Percentiles rank a stretch among this genome's conserved stretches.
phyloP scores from a whole-genome alignment of 2,888 invertebrate species.

The Sesamia inferens region DNA sequence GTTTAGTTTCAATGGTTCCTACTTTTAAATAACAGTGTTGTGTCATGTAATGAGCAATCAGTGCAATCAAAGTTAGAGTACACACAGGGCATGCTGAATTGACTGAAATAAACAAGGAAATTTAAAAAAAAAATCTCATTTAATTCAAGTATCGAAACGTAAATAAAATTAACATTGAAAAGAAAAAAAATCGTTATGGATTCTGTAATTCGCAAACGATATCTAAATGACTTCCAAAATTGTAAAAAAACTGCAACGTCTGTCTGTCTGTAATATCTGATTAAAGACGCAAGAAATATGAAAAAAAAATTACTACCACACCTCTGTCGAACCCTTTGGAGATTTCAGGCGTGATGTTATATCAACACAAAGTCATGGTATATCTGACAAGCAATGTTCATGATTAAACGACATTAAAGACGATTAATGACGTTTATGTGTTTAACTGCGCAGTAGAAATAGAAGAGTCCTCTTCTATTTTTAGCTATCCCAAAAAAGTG shows the following conservation, averaged over 20 bases:
- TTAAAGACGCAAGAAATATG: neutral
- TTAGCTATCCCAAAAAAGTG: too few relatives aligned
- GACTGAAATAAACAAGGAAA: neutral
- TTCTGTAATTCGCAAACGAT: too few relatives aligned
- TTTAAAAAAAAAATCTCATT: neutral
- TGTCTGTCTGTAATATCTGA: neutral
- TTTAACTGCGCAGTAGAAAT: too few relatives aligned
- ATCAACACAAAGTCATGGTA: neutral
- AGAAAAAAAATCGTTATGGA: too few relatives aligned
- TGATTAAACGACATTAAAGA: too few relatives aligned
- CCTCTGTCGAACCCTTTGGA: neutral
- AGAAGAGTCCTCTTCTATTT: too few relatives aligned
- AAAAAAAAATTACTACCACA: neutral
- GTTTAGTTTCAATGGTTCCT: neutral
- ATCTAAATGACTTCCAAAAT: too few relatives aligned
- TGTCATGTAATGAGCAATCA: neutral
- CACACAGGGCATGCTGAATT: neutral
- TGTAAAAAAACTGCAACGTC: neutral
- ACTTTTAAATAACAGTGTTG: neutral
- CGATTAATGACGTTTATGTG: too few relatives aligned
- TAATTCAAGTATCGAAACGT: neutral
- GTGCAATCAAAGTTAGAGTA: too few relatives aligned
- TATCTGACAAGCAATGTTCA: constrained; percentile 7
- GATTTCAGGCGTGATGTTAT: neutral
- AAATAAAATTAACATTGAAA: too few relatives aligned